Percentiles rank a stretch among this genome's conserved stretches.
These are phyloP conservation scores for Acanthosepion pharaonis DNA, from an alignment of 2,888 invertebrate genomes.

Conservation along the genomic window DNA sequence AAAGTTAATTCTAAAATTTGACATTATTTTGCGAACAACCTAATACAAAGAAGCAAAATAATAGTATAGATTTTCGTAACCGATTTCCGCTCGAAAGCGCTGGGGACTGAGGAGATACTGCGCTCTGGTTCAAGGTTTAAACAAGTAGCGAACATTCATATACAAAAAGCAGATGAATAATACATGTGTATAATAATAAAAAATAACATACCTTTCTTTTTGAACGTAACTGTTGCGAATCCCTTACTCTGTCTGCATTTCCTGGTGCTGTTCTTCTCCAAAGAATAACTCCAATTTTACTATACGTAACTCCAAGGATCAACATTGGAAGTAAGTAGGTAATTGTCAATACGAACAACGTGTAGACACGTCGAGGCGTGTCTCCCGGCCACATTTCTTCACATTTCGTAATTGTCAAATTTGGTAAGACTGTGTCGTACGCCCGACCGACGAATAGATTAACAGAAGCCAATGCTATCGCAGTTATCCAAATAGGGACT, in stretches of 20 bases:
- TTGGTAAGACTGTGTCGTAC: conserved; percentile 47
- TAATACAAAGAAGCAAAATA: no score
- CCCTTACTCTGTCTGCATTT: conserved; percentile 75
- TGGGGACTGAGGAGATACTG: no score
- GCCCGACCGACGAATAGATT: conserved; percentile 72
- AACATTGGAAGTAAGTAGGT: conserved; percentile 75
- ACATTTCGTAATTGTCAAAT: conserved; percentile 55
- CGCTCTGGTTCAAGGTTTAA: no score
- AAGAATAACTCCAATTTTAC: conserved; percentile 75
- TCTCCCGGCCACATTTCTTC: conserved; percentile 61
- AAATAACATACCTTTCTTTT: conserved; percentile 74
- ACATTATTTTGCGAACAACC: no score
- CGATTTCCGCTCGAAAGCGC: no score
- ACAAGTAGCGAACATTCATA: no score
- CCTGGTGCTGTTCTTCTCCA: conserved; percentile 76
- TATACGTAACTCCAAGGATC: conserved; percentile 76
- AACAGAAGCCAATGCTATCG: conserved; percentile 73
- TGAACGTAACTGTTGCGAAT: conserved; percentile 74
- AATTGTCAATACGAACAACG: conserved; percentile 67
- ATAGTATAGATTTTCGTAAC: no score
- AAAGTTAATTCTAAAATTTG: no score
- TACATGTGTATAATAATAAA: not conserved
- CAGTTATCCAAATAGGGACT: conserved; percentile 75
- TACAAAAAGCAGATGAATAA: not conserved
- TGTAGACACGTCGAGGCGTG: conserved; percentile 60